phyloP scores from a whole-genome alignment of 2,888 invertebrate genomes.

The Leistus spinibarbis region DNA sequence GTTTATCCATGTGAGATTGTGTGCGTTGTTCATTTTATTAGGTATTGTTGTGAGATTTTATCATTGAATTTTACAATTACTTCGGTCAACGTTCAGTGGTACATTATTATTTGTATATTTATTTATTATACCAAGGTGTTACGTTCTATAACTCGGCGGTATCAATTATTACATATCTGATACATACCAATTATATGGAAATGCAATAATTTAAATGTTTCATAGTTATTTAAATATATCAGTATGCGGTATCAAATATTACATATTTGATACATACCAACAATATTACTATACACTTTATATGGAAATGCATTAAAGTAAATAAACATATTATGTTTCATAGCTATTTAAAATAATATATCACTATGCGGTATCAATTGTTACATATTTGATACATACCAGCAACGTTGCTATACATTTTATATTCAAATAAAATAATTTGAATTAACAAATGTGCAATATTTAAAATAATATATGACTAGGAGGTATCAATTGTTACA shows the following conservation, averaged over 20 bases:
- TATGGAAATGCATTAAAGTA: too few relatives aligned
- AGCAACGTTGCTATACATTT: too few relatives aligned
- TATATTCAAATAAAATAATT: not conserved
- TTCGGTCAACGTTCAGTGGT: slow-evolving; percentile 23
- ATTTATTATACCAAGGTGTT: not conserved
- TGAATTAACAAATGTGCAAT: not conserved
- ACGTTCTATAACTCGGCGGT: not conserved
- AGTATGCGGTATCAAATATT: too few relatives aligned
- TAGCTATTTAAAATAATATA: too few relatives aligned
- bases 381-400: not conserved
- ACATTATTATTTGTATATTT: not conserved
- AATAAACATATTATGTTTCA: too few relatives aligned
- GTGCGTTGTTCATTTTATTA: slow-evolving; percentile 23
- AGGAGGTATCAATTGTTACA: too few relatives aligned
- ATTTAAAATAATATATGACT: not conserved
- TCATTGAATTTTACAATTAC: not conserved
- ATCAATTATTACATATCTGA: not conserved
- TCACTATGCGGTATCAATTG: not conserved
- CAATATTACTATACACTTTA: too few relatives aligned
- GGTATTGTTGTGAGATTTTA: slow-evolving; percentile 16
- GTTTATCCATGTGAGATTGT: slow-evolving; percentile 15
- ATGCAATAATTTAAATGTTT: not conserved
- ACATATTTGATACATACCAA: too few relatives aligned
- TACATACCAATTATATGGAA: not conserved
- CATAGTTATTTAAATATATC: not conserved